These are phyloP conservation scores for Plectus sambesii DNA, from an alignment of 1,140 invertebrate genomes.

Conservation along the genomic window DNA sequence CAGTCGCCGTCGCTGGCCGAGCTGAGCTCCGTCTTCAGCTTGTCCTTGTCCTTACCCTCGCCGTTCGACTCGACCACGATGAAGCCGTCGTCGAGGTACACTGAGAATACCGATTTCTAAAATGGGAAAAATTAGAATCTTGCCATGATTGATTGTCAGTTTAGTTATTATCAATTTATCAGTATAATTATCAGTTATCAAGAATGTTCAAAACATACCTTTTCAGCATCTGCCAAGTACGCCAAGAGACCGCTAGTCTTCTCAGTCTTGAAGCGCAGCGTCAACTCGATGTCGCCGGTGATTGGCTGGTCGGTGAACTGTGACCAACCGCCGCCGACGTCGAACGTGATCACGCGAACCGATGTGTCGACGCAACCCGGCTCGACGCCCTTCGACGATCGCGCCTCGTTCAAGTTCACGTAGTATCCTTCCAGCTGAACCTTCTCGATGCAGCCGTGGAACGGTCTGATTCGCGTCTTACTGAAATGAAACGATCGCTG, in stretches of 20 bases:
- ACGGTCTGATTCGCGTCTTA: conserved; percentile 55
- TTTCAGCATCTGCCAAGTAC: conserved; percentile 57
- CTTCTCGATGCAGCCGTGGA: conserved; percentile 83
- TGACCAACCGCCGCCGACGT: conserved; percentile 39
- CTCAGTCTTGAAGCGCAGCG: conserved; percentile 76
- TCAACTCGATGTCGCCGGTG: conserved; percentile 55
- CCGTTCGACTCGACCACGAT: conserved; percentile 55
- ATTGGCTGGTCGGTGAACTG: conserved; percentile 45
- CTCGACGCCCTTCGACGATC: conserved; percentile 63
- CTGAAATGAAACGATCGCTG: conserved; percentile 29
- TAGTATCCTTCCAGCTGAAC: conserved; percentile 61
- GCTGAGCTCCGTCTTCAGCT: conserved; percentile 49
- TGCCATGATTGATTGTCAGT: conserved; percentile 8
- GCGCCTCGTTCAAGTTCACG: conserved; percentile 65
- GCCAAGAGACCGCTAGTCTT: conserved; percentile 64
- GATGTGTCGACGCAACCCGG: conserved; percentile 71
- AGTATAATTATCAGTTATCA: background rate
- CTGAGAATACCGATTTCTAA: conserved; percentile 55
- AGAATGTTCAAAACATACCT: conserved; percentile 33
- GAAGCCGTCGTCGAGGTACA: conserved; percentile 59
- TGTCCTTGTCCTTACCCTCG: conserved; percentile 33
- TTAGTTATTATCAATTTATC: too few relatives aligned
- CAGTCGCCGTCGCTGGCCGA: conserved; percentile 66
- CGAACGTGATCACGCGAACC: conserved; percentile 49
- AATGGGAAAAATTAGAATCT: conserved; percentile 17